Evolutionary conservation across 2,113 vertebrate genomes (phyloP).

Genomic region (Oreochromis spilurus): DNA sequence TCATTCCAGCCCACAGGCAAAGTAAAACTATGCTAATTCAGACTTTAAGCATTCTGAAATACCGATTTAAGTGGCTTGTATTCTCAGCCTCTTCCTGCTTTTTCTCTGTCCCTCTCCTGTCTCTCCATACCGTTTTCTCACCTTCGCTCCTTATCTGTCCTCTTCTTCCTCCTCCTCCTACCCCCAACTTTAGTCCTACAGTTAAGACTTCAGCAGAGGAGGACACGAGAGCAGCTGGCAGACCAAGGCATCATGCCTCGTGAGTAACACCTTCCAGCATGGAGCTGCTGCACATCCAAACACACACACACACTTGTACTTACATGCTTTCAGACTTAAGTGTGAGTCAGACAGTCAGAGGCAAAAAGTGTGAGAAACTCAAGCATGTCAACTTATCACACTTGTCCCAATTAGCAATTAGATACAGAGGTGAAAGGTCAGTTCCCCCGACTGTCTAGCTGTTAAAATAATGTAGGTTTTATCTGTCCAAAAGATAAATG

Average conservation of each 20-base stretch:
- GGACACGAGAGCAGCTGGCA: slow-evolving; percentile 91
- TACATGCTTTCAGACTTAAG: not conserved
- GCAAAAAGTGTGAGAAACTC: not conserved
- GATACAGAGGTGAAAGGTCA: not conserved
- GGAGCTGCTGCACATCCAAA: slow-evolving; percentile 35
- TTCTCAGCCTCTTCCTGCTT: slow-evolving; percentile 40
- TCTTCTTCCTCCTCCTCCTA: not conserved
- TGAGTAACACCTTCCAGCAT: slow-evolving; percentile 79
- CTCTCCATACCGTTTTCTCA: slow-evolving; percentile 11
- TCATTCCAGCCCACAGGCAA: not conserved
- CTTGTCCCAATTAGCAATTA: not conserved
- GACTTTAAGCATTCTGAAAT: not conserved
- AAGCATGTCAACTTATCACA: not conserved
- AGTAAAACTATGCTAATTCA: not conserved
- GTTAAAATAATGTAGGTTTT: not conserved
- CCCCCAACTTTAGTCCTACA: slow-evolving; percentile 84
- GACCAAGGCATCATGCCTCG: slow-evolving; percentile 94
- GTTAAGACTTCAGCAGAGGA: slow-evolving; percentile 96
- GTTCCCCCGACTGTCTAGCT: not conserved
- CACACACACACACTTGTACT: not conserved
- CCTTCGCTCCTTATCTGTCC: not conserved
- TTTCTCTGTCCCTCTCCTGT: slow-evolving; percentile 38
- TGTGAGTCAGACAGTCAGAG: not conserved
- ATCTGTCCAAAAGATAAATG: not conserved
- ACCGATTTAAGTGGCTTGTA: slow-evolving; percentile 12